Conservation (phyloP, 2,888 invertebrate species). For the Sicus ferrugineus region DNA sequence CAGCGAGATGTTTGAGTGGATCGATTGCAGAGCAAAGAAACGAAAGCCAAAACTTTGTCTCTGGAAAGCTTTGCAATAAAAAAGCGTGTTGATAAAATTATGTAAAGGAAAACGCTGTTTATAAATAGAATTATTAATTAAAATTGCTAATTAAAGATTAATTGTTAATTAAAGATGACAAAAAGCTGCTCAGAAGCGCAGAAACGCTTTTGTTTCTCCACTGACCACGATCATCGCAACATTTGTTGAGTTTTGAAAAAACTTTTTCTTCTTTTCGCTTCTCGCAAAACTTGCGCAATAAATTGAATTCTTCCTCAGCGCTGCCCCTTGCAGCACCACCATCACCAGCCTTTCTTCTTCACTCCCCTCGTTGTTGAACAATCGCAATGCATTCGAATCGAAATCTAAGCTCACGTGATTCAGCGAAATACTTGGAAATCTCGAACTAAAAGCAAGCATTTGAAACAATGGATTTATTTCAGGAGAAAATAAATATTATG, state of each 20-base stretch:
- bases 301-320: neutral
- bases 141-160: no score
- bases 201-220: neutral
- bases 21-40: neutral
- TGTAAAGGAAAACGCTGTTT: no score
- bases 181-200: no score
- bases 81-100: neutral
- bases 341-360: no score
- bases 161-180: no score
- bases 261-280: neutral
- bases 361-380: neutral
- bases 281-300: neutral
- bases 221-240: neutral
- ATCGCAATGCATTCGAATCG: neutral
- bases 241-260: neutral
- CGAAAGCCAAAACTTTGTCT: neutral
- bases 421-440: constrained; percentile 9
- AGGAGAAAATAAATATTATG: neutral
- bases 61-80: no score
- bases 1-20: neutral
- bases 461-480: constrained; percentile 11
- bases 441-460: constrained; percentile 6
- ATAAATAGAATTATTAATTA: no score
- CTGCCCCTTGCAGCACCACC: neutral
- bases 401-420: neutral